A percentile compares a stretch with the other conserved stretches of the same genome.
These are phyloP conservation scores for Neodontobutis hainanensis DNA, from an alignment of 2,113 vertebrate species.

Conservation along the genomic window DNA sequence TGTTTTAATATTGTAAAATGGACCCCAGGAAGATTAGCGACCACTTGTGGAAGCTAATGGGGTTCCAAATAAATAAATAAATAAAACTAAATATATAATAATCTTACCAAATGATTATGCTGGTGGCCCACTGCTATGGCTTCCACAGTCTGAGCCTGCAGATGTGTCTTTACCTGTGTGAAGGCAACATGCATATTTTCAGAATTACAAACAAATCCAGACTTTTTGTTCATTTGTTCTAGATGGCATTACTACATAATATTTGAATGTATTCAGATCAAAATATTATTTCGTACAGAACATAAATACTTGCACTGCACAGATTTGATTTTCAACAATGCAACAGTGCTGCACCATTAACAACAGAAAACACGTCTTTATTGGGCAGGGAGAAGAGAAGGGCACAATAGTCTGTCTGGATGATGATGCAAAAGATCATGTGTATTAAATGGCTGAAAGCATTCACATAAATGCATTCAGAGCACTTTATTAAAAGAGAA, in stretches of 20 bases:
- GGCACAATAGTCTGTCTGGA: slow-evolving; percentile 40
- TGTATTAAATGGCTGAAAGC: slow-evolving; percentile 10
- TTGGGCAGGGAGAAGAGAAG: slow-evolving; percentile 3
- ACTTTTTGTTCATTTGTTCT: not conserved
- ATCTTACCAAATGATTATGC: slow-evolving; percentile 90
- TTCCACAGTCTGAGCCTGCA: slow-evolving; percentile 86
- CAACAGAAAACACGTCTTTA: slow-evolving; percentile 14
- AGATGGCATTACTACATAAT: too few species aligned
- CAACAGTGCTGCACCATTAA: not conserved
- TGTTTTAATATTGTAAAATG: too few species aligned
- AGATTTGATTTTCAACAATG: not conserved
- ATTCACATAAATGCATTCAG: too few species aligned
- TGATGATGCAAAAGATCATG: slow-evolving; percentile 22
- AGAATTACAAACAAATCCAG: slow-evolving; percentile 2
- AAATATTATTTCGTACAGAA: too few species aligned
- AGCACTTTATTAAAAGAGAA: too few species aligned
- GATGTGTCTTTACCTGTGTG: slow-evolving; percentile 90
- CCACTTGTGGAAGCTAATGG: too few species aligned
- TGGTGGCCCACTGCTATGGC: slow-evolving; percentile 90
- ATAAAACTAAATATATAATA: not conserved
- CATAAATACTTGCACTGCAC: too few species aligned
- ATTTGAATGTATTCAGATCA: too few species aligned
- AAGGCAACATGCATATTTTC: not conserved
- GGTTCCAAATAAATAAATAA: too few species aligned
- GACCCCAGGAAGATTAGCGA: too few species aligned